A percentile compares a stretch with the other conserved stretches of the same genome.
These are phyloP conservation scores for Monodelphis domestica DNA, from an alignment of 2,797 vertebrate species.

Conservation along the genomic window DNA sequence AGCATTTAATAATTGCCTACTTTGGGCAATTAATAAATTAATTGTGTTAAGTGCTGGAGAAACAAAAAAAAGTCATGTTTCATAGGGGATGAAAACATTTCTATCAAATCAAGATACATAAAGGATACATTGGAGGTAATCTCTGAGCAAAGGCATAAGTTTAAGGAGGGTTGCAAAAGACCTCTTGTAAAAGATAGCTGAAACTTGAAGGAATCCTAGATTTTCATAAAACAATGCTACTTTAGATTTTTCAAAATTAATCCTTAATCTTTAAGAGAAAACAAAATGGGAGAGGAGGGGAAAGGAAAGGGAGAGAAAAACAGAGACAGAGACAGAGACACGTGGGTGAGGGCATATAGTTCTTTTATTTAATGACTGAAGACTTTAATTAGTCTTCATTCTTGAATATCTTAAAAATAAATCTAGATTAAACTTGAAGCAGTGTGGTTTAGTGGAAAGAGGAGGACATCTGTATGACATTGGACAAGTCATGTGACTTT, in stretches of 20 bases:
- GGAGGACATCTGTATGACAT: neutral
- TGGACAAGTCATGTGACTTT: neutral
- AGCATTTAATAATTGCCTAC: neutral
- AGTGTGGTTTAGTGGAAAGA: neutral
- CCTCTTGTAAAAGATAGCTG: no score
- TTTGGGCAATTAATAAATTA: no score
- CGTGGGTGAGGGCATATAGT: neutral
- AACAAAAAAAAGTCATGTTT: neutral
- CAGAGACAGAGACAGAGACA: neutral
- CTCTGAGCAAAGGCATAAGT: neutral
- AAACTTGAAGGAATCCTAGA: no score
- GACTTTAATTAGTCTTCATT: neutral
- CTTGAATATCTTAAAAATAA: neutral
- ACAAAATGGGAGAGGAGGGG: no score
- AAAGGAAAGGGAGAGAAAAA: neutral
- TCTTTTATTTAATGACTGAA: neutral
- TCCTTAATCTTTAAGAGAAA: no score
- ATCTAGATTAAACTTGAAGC: neutral
- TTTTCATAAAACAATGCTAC: no score
- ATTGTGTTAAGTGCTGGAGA: neutral
- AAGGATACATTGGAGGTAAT: neutral
- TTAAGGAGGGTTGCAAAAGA: no score
- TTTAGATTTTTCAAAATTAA: no score
- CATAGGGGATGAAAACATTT: neutral
- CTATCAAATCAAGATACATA: neutral